phyloP scores from a whole-genome alignment of 2,888 invertebrate genomes.

The Mantis religiosa region DNA sequence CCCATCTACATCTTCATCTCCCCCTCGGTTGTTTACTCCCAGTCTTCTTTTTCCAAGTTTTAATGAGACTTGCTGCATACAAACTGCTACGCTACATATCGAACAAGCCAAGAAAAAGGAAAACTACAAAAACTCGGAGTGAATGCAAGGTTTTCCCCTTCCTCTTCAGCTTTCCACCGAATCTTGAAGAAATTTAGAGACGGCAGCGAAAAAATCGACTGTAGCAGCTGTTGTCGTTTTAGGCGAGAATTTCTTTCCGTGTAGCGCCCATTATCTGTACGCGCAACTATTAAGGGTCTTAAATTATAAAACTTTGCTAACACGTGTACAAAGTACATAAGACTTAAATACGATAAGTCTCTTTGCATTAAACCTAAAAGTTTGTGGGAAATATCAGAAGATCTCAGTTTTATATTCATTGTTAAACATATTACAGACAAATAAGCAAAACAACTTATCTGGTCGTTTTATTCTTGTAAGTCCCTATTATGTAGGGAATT shows the following conservation, averaged over 20 bases:
- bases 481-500: no score
- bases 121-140: not conserved
- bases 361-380: no score
- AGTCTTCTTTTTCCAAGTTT: conserved; percentile 5
- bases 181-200: not conserved
- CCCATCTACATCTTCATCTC: not conserved
- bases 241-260: not conserved
- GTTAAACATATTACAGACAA: no score
- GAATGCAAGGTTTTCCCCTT: not conserved
- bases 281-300: not conserved
- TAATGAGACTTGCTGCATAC: not conserved
- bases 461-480: no score
- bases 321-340: no score
- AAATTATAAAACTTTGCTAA: not conserved
- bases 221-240: not conserved
- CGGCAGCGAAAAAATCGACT: not conserved
- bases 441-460: no score
- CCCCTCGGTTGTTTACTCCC: not conserved
- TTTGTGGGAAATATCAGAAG: no score
- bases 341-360: no score
- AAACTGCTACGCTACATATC: not conserved
- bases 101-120: not conserved
- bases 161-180: not conserved
- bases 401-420: no score
- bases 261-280: not conserved